A percentile compares a stretch with the other conserved stretches of the same genome.
Evolutionary conservation across 2,888 invertebrate species (phyloP).

Genomic region (Tenthredo mesomela): DNA sequence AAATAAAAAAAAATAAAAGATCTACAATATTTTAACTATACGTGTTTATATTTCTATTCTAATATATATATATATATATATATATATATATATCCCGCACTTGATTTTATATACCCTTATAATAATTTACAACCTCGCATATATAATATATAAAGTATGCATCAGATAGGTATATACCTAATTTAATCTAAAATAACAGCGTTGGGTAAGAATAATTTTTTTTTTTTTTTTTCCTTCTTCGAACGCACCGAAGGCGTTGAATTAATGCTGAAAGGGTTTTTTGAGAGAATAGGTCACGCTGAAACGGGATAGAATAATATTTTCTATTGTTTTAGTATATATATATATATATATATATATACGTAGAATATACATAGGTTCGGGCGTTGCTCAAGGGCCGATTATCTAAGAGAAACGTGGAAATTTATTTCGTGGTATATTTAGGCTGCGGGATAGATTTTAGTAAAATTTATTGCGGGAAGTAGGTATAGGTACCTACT

Average conservation of each 20-base stretch:
- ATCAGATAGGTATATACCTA: background rate
- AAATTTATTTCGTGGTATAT: background rate
- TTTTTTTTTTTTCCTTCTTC: background rate
- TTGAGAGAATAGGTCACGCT: background rate
- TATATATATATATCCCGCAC: background rate
- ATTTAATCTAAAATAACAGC: slow-evolving; percentile 9
- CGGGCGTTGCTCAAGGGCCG: background rate
- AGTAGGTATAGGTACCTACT: too few relatives aligned
- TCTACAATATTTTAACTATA: too few relatives aligned
- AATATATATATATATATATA: background rate
- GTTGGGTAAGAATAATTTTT: background rate
- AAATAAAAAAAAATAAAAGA: too few relatives aligned
- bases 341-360: background rate
- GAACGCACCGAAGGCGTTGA: background rate
- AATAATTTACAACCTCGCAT: background rate
- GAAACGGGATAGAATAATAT: slow-evolving; percentile 13
- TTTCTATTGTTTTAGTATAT: slow-evolving; percentile 20
- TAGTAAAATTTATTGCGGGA: background rate
- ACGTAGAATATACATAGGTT: background rate
- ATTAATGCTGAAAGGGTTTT: background rate
- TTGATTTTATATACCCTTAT: background rate
- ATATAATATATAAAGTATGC: background rate
- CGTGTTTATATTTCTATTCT: background rate
- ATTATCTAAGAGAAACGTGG: background rate
- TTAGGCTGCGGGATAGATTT: background rate